Evolutionary conservation across 1,140 invertebrate species (phyloP).

Genomic region (Musca vetustissima): DNA sequence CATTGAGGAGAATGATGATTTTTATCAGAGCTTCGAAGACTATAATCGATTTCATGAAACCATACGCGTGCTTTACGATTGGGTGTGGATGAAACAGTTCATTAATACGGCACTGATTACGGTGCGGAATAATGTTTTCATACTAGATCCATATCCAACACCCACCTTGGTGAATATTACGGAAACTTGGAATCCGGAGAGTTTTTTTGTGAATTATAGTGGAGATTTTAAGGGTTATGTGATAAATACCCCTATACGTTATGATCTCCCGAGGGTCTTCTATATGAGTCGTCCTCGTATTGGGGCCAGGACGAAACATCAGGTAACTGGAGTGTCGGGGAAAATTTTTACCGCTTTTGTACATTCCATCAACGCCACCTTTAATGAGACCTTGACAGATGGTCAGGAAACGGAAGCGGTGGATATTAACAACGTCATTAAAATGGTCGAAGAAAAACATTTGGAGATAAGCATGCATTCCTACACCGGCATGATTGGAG

Average conservation of each 20-base stretch:
- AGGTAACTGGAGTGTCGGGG: slow-evolving; percentile 39
- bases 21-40: slow-evolving; percentile 26
- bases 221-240: slow-evolving; percentile 40
- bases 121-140: slow-evolving; percentile 36
- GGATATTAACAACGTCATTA: slow-evolving; percentile 27
- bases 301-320: slow-evolving; percentile 23
- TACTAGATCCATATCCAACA: slow-evolving; percentile 42
- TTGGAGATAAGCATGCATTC: slow-evolving; percentile 46
- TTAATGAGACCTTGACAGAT: slow-evolving; percentile 33
- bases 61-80: slow-evolving; percentile 33
- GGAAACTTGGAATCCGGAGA: slow-evolving; percentile 27
- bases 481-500: slow-evolving; percentile 34
- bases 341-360: slow-evolving; percentile 43
- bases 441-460: slow-evolving; percentile 6
- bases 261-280: slow-evolving; percentile 45
- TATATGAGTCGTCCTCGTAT: slow-evolving; percentile 29
- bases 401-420: slow-evolving; percentile 18
- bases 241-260: slow-evolving; percentile 36
- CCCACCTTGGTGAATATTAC: slow-evolving; percentile 37
- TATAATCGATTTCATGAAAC: slow-evolving; percentile 19
- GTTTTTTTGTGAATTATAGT: slow-evolving; percentile 35
- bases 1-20: slow-evolving; percentile 20
- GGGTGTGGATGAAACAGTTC: slow-evolving; percentile 45
- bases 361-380: slow-evolving; percentile 38
- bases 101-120: slow-evolving; percentile 40